Evolutionary conservation across 2,888 invertebrate species (phyloP), one percentile per base, ranked within the genome.

Genomic region (Amiota mariae): DNA sequence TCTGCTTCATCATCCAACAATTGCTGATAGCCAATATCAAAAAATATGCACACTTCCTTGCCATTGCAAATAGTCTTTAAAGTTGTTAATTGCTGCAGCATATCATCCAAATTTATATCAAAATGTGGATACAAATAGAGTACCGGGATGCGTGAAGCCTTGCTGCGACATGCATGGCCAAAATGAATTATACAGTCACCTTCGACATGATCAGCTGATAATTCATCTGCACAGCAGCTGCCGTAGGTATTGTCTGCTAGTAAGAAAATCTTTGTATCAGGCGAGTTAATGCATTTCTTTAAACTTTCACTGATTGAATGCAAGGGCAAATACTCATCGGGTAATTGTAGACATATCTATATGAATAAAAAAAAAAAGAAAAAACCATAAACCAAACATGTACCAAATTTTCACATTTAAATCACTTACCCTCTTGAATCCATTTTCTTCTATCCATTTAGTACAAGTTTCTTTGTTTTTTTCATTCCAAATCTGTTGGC

Each of bases 181-280:
- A 95, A 98, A 89, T 99, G 98, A 72, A 99, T 92, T 2, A 98
- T 91, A 48, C 95, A 94, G 90, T 98, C 96, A 0, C 95, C 95
- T 73, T 93, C 91, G 8, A 96, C 93, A 89, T 98, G 98, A 88
- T 95, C 94, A 0, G 98, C 97, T 1, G 97, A 95, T 49, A 98
- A 93, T 97, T 88, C 88, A 77, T 88, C 88, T 12, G 88, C 90
- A 90, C 92, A 87, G 76, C 86, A 94, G 92, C 96, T 97, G 79
- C 96, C 97, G 89, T 97, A 98, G 0, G 97, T 95, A 10, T 97
- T 97, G 85, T 98, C 98, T 2, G 95, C 97, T 72, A 98, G 91
- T 81, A 98, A 94, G 84, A 94, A 97, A 1, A 95, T 90, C 84
- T 94, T 93, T 1, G 90, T 89, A 71, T 91, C 90, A 24, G 80